These are phyloP conservation scores for Centrocercus urophasianus DNA, from an alignment of 2,113 vertebrate species.

Conservation along the genomic window DNA sequence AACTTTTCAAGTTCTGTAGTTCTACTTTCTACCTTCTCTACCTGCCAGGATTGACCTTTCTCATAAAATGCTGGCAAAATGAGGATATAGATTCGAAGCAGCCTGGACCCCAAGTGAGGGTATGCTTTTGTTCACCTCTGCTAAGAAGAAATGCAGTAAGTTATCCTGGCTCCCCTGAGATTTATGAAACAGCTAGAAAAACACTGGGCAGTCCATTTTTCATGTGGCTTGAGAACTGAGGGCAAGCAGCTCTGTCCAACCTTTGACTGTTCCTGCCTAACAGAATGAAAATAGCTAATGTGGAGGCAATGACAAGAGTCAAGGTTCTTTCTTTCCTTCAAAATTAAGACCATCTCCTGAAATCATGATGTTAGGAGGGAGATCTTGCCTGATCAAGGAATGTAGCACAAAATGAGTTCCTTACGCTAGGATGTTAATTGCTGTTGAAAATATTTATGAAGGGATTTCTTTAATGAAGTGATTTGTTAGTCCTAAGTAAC, in stretches of 20 bases:
- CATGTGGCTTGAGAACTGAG: background rate
- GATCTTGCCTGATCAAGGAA: constrained; percentile 9
- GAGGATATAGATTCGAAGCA: background rate
- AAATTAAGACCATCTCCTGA: background rate
- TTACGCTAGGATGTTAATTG: background rate
- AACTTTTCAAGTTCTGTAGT: background rate
- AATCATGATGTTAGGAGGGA: background rate
- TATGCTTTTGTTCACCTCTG: background rate
- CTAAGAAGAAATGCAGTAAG: background rate
- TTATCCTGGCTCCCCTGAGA: background rate
- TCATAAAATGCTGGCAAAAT: constrained; percentile 3
- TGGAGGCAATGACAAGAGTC: background rate
- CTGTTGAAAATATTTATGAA: constrained; percentile 41
- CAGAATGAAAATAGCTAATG: background rate
- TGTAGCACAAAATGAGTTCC: background rate
- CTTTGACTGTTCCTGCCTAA: background rate
- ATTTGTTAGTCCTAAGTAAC: constrained; percentile 61
- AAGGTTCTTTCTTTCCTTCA: background rate
- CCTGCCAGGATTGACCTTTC: background rate
- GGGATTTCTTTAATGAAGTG: constrained; percentile 16
- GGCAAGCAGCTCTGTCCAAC: background rate
- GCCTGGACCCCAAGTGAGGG: no score
- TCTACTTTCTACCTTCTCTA: background rate
- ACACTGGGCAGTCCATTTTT: background rate
- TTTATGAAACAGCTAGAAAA: background rate